Percentiles rank a stretch among this genome's conserved stretches.
Conservation (phyloP, 2,113 vertebrate genomes). For the Anhinga anhinga region DNA sequence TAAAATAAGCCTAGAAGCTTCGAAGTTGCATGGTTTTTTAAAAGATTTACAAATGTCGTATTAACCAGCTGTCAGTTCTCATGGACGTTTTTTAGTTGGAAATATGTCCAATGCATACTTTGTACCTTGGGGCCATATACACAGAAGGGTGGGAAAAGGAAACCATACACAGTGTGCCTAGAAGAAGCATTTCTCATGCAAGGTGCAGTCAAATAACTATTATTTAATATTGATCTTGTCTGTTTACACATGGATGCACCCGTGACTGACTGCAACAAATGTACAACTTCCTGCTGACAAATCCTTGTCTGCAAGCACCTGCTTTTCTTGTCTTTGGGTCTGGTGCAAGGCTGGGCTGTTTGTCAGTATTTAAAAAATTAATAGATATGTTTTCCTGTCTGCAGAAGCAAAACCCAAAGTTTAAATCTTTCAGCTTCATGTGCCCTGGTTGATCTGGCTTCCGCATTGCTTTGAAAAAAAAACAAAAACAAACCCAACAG, state of each 20-base stretch:
- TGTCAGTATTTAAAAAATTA: not conserved
- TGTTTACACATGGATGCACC: not conserved
- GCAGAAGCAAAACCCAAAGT: not conserved
- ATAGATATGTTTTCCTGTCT: not conserved
- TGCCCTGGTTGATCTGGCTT: not conserved
- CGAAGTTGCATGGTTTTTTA: not conserved
- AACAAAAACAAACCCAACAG: too few species aligned
- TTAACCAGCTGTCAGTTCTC: not conserved
- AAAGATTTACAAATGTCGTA: not conserved
- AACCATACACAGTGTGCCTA: not conserved
- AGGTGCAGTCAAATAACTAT: not conserved
- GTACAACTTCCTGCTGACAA: not conserved
- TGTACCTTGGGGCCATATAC: not conserved
- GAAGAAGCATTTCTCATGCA: not conserved
- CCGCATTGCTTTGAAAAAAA: not conserved
- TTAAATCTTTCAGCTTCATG: not conserved
- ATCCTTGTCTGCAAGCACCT: not conserved
- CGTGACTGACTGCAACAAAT: not conserved
- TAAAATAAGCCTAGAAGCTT: not conserved
- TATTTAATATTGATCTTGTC: constrained; percentile 16
- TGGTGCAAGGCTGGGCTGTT: not conserved
- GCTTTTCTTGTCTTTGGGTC: not conserved
- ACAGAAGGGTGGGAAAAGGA: not conserved
- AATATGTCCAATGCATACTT: not conserved
- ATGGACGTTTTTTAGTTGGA: not conserved